Conservation (phyloP, 2,888 invertebrate species). For the Tachina lurida region DNA sequence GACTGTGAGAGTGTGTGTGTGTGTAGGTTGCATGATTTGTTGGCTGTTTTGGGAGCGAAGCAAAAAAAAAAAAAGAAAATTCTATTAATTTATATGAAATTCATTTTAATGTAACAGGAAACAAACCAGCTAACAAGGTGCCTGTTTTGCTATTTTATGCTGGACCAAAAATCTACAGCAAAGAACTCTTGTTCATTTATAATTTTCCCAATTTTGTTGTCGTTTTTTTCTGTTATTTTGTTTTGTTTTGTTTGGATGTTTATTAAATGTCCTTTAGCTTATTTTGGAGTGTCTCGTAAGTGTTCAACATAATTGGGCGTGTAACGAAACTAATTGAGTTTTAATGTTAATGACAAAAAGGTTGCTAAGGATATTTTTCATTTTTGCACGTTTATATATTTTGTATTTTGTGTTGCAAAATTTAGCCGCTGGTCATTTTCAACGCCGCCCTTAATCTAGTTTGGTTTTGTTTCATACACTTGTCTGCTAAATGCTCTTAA, state of each 20-base stretch:
- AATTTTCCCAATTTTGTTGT: neutral
- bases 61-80: neutral
- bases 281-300: slow-evolving; percentile 45
- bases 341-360: slow-evolving; percentile 78
- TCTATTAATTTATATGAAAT: slow-evolving; percentile 69
- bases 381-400: slow-evolving; percentile 20
- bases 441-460: slow-evolving; percentile 75
- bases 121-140: slow-evolving; percentile 60
- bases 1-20: neutral
- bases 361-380: slow-evolving; percentile 39
- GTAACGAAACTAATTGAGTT: slow-evolving; percentile 83
- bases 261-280: slow-evolving; percentile 69
- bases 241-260: neutral
- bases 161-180: neutral
- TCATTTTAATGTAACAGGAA: slow-evolving; percentile 67
- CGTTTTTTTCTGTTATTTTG: neutral
- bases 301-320: slow-evolving; percentile 79
- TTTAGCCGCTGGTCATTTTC: slow-evolving; percentile 80
- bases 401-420: slow-evolving; percentile 49
- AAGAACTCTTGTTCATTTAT: slow-evolving; percentile 13
- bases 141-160: slow-evolving; percentile 5
- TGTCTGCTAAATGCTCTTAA: slow-evolving; percentile 24
- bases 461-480: slow-evolving; percentile 39
- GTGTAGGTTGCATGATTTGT: slow-evolving; percentile 9
- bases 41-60: neutral